phyloP scores from a whole-genome alignment of 2,797 vertebrate species.

The Falco columbarius region DNA sequence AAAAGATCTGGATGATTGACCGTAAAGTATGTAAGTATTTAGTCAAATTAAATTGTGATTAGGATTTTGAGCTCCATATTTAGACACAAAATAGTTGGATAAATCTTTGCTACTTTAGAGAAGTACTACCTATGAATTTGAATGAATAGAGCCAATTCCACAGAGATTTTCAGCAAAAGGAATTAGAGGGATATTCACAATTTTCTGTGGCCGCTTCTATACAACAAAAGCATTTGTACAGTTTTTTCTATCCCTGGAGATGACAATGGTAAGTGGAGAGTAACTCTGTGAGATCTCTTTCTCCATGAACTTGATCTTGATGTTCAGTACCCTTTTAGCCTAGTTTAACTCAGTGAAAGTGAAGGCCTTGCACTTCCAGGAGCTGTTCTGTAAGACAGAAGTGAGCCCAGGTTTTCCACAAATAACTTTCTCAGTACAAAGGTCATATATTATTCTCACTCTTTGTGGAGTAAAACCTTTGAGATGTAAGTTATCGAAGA shows the following conservation, averaged over 20 bases:
- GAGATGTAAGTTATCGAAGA: background rate
- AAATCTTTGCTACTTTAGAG: conserved; percentile 70
- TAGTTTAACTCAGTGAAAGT: background rate
- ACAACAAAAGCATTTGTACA: background rate
- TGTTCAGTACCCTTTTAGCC: background rate
- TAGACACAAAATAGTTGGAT: conserved; percentile 73
- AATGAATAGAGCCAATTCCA: background rate
- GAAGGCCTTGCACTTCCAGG: background rate
- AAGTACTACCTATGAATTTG: conserved; percentile 54
- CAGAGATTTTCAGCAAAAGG: conserved; percentile 11
- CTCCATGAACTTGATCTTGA: background rate
- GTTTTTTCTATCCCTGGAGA: background rate
- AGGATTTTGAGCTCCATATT: conserved; percentile 71
- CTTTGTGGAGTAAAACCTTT: background rate
- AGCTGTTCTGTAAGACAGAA: background rate
- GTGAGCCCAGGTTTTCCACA: background rate
- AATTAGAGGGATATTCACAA: background rate
- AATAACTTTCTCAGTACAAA: background rate
- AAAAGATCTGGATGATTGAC: conserved; percentile 80
- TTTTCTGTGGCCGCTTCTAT: background rate
- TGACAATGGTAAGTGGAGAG: background rate
- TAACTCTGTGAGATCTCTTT: background rate
- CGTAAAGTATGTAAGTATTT: conserved; percentile 81
- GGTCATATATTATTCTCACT: background rate
- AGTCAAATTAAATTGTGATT: conserved; percentile 80